Conservation (phyloP, 2,113 vertebrate species). For the Seriola aureovittata region DNA sequence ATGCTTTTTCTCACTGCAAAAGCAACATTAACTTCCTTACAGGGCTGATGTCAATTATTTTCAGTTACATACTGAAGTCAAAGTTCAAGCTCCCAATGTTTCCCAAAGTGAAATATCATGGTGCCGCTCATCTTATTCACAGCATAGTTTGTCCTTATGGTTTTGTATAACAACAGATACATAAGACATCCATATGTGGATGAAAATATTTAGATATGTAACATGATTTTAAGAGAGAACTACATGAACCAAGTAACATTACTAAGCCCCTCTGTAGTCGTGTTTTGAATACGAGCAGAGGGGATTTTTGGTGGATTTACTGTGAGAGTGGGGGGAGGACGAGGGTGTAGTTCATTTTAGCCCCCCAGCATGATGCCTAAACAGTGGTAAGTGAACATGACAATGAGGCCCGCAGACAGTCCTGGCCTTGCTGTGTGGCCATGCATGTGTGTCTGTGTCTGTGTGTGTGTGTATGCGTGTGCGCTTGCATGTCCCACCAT, state of each 20-base stretch:
- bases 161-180: not conserved
- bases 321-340: conserved; percentile 23
- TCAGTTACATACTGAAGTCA: not conserved
- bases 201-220: conserved; percentile 10
- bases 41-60: not conserved
- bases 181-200: not conserved
- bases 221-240: not conserved
- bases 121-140: not conserved
- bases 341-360: conserved; percentile 62
- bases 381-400: conserved; percentile 80
- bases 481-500: conserved; percentile 57
- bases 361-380: conserved; percentile 77
- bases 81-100: not conserved
- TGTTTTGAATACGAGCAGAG: conserved; percentile 51
- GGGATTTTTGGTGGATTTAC: conserved; percentile 41
- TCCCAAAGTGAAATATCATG: not conserved
- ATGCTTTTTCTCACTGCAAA: conserved; percentile 4
- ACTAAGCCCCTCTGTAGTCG: conserved; percentile 29
- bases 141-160: not conserved
- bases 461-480: conserved; percentile 53
- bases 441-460: conserved; percentile 48
- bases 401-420: conserved; percentile 73
- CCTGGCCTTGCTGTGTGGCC: conserved; percentile 63
- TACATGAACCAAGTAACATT: not conserved
- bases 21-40: not conserved